Evolutionary conservation across 2,797 vertebrate genomes (phyloP).

Genomic region (Avahi laniger): DNA sequence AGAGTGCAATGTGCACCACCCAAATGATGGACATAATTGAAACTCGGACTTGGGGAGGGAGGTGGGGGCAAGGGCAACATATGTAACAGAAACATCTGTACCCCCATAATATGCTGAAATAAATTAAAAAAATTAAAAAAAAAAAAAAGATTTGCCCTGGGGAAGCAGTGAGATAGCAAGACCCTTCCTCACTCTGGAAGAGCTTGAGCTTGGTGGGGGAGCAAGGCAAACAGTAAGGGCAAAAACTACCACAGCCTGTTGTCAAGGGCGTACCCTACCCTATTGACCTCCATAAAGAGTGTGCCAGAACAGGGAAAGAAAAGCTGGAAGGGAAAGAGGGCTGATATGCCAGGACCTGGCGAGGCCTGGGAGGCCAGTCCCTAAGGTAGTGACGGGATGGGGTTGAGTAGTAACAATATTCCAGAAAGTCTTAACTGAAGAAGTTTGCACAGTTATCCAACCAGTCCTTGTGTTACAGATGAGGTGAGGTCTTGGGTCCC

Average conservation of each 20-base stretch:
- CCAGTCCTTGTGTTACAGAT: not conserved
- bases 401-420: not conserved
- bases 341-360: not conserved
- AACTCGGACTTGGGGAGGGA: too few relatives aligned
- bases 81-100: too few relatives aligned
- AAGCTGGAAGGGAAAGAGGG: not conserved
- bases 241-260: not conserved
- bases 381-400: not conserved
- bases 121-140: too few relatives aligned
- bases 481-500: not conserved
- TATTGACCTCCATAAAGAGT: not conserved
- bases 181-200: not conserved
- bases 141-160: too few relatives aligned
- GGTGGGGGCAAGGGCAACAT: too few relatives aligned
- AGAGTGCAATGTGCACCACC: too few relatives aligned
- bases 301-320: not conserved
- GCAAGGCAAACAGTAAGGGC: not conserved
- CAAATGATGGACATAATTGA: too few relatives aligned
- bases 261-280: not conserved
- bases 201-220: fast-evolving
- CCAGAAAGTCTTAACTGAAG: not conserved
- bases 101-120: too few relatives aligned
- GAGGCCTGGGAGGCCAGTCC: not conserved
- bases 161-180: not conserved
- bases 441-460: not conserved